Evolutionary conservation across 2,888 invertebrate species (phyloP).

Genomic region (Spodoptera exigua): DNA sequence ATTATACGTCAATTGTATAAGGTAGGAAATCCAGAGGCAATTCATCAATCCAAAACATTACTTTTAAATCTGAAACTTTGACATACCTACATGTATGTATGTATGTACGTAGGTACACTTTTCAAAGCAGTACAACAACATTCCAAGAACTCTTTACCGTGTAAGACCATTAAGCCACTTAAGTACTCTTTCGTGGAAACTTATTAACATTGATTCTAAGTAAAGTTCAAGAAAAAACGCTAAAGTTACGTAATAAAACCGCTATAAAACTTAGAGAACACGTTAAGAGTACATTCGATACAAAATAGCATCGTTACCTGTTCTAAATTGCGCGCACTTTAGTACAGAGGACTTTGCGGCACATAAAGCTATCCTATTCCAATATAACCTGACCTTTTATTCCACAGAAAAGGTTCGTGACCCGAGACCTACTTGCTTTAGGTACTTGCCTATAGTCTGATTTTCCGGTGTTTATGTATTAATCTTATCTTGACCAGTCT

Average conservation of each 20-base stretch:
- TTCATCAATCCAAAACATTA: too few species aligned
- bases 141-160: conserved; percentile 22
- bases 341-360: conserved; percentile 38
- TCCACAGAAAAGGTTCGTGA: too few species aligned
- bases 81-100: too few species aligned
- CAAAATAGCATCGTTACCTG: conserved; percentile 69
- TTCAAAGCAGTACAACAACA: conserved; percentile 12
- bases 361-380: conserved; percentile 32
- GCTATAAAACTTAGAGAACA: conserved; percentile 62
- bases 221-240: conserved; percentile 53
- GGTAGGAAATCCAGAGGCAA: too few species aligned
- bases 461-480: conserved; percentile 23
- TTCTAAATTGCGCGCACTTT: conserved; percentile 64
- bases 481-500: conserved; percentile 1
- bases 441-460: too few species aligned
- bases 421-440: too few species aligned
- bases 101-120: too few species aligned
- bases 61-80: too few species aligned
- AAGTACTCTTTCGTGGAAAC: conserved; percentile 32
- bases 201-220: conserved; percentile 63
- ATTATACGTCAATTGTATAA: too few species aligned
- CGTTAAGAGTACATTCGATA: conserved; percentile 61
- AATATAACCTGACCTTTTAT: too few species aligned
- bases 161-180: conserved; percentile 29
- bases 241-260: conserved; percentile 59